These are phyloP conservation scores for Falcaria lacertinaria DNA, from an alignment of 2,888 invertebrate species.

Conservation along the genomic window DNA sequence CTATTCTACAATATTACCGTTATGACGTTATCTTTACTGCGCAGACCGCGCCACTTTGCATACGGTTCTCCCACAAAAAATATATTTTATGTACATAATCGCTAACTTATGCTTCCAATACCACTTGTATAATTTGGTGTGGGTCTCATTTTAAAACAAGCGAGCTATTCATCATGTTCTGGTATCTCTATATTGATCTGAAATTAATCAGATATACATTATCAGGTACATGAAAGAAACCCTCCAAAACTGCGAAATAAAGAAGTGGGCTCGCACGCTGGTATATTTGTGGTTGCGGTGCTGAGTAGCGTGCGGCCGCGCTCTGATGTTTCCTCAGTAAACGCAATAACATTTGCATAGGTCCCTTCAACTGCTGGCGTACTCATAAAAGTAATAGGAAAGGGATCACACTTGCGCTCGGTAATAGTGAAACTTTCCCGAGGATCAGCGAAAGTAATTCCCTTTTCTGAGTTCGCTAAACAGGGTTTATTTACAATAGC, in stretches of 20 bases:
- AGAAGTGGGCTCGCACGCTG: background rate
- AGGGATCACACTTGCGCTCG: conserved; percentile 59
- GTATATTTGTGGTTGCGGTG: conserved; percentile 9
- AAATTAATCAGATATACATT: too few species aligned
- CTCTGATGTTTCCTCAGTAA: conserved; percentile 47
- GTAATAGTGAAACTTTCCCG: conserved; percentile 59
- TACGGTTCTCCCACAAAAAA: conserved; percentile 36
- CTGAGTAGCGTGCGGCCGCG: conserved; percentile 16
- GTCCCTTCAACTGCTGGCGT: conserved; percentile 59
- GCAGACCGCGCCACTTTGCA: conserved; percentile 33
- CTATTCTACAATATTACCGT: conserved; percentile 41
- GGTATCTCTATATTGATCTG: too few species aligned
- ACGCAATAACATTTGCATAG: conserved; percentile 72
- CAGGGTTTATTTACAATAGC: conserved; percentile 43
- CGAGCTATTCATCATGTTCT: too few species aligned
- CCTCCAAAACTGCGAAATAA: too few species aligned
- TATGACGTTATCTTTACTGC: conserved; percentile 47
- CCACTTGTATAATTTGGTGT: background rate
- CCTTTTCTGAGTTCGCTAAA: conserved; percentile 45
- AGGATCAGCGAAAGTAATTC: conserved; percentile 59
- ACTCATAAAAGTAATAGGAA: conserved; percentile 65
- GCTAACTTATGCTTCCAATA: conserved; percentile 10
- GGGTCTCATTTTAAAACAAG: background rate
- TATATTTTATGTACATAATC: conserved; percentile 30
- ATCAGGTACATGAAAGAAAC: too few species aligned